Evolutionary conservation across 2,797 vertebrate species (phyloP), one percentile per base, ranked within the genome.

Genomic region (Mus minutoides): DNA sequence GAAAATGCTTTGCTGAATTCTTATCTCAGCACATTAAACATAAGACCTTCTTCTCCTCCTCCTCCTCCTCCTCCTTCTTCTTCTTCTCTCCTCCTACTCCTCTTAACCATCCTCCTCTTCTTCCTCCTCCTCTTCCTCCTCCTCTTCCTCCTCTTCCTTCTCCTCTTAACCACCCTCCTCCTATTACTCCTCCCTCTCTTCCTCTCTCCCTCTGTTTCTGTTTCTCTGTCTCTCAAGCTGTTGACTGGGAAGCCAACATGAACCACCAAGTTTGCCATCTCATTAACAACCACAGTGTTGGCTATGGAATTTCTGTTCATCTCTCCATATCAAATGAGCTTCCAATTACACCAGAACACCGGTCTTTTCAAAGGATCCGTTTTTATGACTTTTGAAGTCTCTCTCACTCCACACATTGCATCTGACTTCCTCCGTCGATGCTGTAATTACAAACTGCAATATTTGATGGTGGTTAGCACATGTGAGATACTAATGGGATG

Each of bases 51-150:
- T 46, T 13, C 2, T 7, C 1, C n/a, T 14, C 4, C 17, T 67
- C 12, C 16, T n/a, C 16, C 7, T 69, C 31, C 2, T 16, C 29
- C 4, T 14, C 14, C 14, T 29, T 34, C 22, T 0, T 17, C 10
- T 2, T 31, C 9, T 2, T 29, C 7, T 26, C 83, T 3, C 16
- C 8, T 3, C 12, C n/a, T 3, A 6, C 4, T 16, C 19, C 29
- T 16, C 21, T 31, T 8, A 7, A 46, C 43, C 7, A 6, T 29
- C 14, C 3, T 29, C 75, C 7, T 17, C 19, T 4, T 64, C 26
- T 2, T 8, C 14, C 6, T 26, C 2, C 11, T 67, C 13, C 21
- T 37, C n/a, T 3, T 71, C 16, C 2, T n/a, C 31, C 14, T 34
- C 16, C 3, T 34, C 64, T 17, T n/a, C 34, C 43, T 34, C 13